Evolutionary conservation across 1,140 invertebrate genomes (phyloP).

Genomic region (Drosophila sp.): DNA sequence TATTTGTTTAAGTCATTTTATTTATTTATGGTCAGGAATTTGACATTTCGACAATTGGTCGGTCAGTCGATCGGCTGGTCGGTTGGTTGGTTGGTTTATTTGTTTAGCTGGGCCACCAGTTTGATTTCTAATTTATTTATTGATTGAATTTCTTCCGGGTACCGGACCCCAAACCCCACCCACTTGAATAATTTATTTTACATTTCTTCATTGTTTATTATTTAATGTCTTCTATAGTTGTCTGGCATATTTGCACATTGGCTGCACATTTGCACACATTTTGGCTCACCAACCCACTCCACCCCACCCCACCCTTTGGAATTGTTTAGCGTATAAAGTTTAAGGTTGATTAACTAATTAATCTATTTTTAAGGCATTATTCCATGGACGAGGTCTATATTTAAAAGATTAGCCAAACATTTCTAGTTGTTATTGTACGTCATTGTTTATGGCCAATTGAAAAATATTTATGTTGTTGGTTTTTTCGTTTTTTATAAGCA

Average conservation of each 20-base stretch:
- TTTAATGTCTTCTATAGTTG: slow-evolving; percentile 17
- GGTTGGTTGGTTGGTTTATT: not conserved
- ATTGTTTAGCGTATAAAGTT: slow-evolving; percentile 18
- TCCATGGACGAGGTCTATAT: slow-evolving; percentile 54
- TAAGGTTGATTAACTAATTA: slow-evolving; percentile 42
- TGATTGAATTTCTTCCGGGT: slow-evolving; percentile 53
- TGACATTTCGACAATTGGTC: slow-evolving; percentile 69
- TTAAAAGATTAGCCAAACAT: slow-evolving; percentile 53
- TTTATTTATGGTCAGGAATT: slow-evolving; percentile 63
- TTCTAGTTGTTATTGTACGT: slow-evolving; percentile 47
- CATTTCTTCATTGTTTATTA: slow-evolving; percentile 28
- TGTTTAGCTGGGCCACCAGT: slow-evolving; percentile 23
- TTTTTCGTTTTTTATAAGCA: slow-evolving; percentile 27
- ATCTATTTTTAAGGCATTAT: slow-evolving; percentile 61
- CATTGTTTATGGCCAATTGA: slow-evolving; percentile 51
- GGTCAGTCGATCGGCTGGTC: slow-evolving; percentile 33
- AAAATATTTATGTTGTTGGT: slow-evolving; percentile 30
- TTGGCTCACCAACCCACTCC: not conserved
- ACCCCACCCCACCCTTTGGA: too few relatives aligned
- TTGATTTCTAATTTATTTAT: slow-evolving; percentile 59
- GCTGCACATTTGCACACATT: not conserved
- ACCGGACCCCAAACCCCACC: slow-evolving; percentile 11
- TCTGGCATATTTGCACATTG: slow-evolving; percentile 4
- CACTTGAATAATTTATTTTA: slow-evolving; percentile 33
- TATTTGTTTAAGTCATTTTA: slow-evolving; percentile 42